These are phyloP conservation scores for Bungarus multicinctus DNA, from an alignment of 2,113 vertebrate species.

Conservation along the genomic window DNA sequence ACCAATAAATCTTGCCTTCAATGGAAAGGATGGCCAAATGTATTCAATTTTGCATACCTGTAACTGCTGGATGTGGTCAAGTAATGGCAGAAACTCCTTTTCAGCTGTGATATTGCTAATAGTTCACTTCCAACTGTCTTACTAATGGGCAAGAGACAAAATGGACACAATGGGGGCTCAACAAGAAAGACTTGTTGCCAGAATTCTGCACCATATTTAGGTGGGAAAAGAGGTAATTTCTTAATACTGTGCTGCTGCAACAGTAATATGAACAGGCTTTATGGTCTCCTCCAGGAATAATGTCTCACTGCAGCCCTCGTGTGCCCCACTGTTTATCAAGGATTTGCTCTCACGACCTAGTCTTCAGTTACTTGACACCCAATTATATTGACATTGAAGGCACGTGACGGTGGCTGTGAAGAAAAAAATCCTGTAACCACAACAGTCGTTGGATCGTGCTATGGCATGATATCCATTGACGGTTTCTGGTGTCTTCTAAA, in stretches of 20 bases:
- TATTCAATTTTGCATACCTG: background rate
- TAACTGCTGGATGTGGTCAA: background rate
- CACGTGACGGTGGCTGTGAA: background rate
- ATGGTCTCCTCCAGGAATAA: background rate
- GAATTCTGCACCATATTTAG: background rate
- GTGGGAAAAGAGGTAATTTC: background rate
- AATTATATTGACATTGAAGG: background rate
- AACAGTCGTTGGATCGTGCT: background rate
- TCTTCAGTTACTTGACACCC: background rate
- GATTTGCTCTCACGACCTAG: background rate
- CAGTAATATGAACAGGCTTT: background rate
- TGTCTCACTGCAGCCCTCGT: background rate
- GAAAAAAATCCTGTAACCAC: background rate
- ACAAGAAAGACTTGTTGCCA: background rate
- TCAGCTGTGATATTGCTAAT: background rate
- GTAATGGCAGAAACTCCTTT: background rate
- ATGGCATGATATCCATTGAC: background rate
- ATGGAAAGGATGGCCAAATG: background rate
- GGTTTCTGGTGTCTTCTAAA: background rate
- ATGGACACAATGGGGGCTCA: background rate
- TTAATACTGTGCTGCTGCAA: background rate
- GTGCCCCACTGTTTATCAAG: background rate
- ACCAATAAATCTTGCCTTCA: background rate
- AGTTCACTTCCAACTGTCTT: background rate
- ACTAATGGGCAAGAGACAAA: background rate